These are phyloP conservation scores for Adelognathus sp. DNA, from an alignment of 2,888 invertebrate genomes.

Conservation along the genomic window DNA sequence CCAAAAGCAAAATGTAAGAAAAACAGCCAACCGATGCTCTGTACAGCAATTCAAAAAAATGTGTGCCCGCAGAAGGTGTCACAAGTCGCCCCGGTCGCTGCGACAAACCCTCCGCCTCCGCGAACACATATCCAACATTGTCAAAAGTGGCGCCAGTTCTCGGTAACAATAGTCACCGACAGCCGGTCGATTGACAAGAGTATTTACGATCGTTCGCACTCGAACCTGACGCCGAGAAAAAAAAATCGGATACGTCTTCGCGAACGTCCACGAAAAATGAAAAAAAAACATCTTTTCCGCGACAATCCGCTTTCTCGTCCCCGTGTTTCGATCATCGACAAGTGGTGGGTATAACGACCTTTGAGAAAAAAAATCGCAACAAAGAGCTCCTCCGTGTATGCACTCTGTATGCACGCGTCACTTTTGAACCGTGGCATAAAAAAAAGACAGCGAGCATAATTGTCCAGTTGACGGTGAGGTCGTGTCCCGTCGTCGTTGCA, in stretches of 20 bases:
- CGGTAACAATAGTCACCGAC: not conserved
- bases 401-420: too few relatives aligned
- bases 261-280: not conserved
- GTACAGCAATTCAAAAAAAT: not conserved
- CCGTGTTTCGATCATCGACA: too few relatives aligned
- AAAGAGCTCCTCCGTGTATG: not conserved
- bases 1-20: too few relatives aligned
- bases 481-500: not conserved
- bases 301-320: too few relatives aligned
- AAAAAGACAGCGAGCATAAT: constrained; percentile 5
- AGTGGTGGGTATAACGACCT: too few relatives aligned
- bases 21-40: too few relatives aligned
- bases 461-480: not conserved
- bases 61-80: not conserved
- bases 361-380: not conserved
- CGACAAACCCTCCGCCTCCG: not conserved
- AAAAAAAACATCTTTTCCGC: too few relatives aligned
- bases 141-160: not conserved
- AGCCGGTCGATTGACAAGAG: not conserved
- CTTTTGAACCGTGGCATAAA: constrained; percentile 8
- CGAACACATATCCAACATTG: not conserved
- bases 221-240: not conserved
- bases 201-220: not conserved
- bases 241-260: not conserved
- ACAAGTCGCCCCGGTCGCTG: not conserved